These are phyloP conservation scores for Lophura nycthemera DNA, from an alignment of 2,113 vertebrate genomes.

Conservation along the genomic window DNA sequence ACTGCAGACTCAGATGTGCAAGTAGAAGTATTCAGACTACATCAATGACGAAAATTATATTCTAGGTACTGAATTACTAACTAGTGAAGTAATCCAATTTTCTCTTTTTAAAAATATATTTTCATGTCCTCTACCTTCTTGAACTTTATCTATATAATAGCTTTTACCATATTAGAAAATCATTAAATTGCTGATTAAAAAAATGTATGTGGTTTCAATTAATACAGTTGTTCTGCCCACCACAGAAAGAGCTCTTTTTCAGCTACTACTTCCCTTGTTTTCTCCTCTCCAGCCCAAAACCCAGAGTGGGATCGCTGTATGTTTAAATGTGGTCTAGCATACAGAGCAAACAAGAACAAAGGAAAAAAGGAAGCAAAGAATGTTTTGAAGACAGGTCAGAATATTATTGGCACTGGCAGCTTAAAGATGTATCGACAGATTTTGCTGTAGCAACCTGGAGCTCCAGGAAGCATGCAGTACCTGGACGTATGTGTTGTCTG, in stretches of 20 bases:
- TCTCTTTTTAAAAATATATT: neutral
- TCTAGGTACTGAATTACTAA: neutral
- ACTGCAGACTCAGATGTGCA: neutral
- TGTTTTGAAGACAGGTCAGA: neutral
- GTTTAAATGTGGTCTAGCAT: neutral
- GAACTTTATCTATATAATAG: neutral
- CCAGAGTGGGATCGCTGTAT: neutral
- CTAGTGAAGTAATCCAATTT: neutral
- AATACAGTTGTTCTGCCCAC: neutral
- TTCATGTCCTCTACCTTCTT: neutral
- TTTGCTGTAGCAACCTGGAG: neutral
- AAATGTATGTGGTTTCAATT: neutral
- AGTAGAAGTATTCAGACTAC: neutral
- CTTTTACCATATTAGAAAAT: slow-evolving; percentile 6
- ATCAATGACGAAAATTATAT: neutral
- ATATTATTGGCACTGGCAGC: neutral
- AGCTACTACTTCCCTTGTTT: neutral
- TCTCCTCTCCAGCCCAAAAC: neutral
- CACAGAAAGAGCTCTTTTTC: neutral
- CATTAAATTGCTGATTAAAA: neutral
- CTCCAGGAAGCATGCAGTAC: neutral
- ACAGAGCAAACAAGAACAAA: neutral
- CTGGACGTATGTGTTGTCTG: neutral
- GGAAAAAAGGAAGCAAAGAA: neutral
- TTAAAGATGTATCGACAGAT: neutral